Evolutionary conservation across 2,113 vertebrate species (phyloP).

Genomic region (Grammomys surdaster): DNA sequence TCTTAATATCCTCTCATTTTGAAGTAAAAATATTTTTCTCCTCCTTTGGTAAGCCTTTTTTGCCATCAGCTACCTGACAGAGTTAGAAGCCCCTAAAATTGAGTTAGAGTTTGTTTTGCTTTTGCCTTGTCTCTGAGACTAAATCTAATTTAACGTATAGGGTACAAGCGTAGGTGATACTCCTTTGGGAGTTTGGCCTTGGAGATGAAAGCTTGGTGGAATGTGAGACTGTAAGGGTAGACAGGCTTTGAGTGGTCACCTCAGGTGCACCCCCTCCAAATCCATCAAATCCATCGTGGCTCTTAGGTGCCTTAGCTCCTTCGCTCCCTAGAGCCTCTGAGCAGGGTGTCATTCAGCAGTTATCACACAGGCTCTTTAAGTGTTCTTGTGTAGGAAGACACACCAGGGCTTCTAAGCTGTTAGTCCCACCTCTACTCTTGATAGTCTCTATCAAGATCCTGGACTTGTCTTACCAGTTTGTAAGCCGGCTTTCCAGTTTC

Average conservation of each 20-base stretch:
- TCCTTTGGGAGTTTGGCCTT: background rate
- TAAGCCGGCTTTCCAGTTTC: background rate
- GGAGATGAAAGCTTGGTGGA: background rate
- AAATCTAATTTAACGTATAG: background rate
- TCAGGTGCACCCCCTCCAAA: background rate
- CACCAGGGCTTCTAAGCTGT: background rate
- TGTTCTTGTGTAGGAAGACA: background rate
- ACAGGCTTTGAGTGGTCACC: background rate
- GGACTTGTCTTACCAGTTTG: background rate
- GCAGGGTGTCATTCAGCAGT: background rate
- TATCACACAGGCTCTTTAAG: background rate
- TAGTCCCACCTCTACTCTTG: background rate
- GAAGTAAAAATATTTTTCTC: background rate
- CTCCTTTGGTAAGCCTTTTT: background rate
- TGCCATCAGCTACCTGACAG: background rate
- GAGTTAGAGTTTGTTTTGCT: conserved; percentile 16
- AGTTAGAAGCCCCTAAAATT: background rate
- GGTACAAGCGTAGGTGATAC: background rate
- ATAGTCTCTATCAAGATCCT: background rate
- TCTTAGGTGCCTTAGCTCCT: background rate
- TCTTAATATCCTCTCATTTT: background rate
- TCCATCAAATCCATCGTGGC: background rate
- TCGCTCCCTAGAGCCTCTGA: background rate
- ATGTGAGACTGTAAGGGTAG: background rate
- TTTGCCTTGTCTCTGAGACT: conserved; percentile 46